Conservation (phyloP, 2,797 vertebrate species). For the Nyctalus aviator region DNA sequence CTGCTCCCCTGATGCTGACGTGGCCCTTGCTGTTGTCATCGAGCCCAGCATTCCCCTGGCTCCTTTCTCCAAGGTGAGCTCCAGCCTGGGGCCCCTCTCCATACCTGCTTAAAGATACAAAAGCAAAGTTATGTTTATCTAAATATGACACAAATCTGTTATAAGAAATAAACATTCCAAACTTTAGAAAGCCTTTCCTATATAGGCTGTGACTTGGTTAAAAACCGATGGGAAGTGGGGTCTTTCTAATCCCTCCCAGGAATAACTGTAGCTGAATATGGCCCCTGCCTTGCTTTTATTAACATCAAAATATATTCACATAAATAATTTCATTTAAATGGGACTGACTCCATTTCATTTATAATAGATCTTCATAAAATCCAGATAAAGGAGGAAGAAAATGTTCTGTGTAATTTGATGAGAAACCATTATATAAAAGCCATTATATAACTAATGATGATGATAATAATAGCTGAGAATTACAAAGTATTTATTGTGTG, state of each 20-base stretch:
- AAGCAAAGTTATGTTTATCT: neutral
- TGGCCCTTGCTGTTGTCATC: neutral
- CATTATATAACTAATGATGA: neutral
- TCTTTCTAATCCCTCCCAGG: neutral
- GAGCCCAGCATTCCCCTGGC: constrained; percentile 11
- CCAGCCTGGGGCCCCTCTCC: neutral
- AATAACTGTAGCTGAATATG: neutral
- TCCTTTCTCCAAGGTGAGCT: constrained; percentile 59
- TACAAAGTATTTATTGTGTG: neutral
- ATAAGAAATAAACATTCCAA: neutral
- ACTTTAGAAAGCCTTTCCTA: neutral
- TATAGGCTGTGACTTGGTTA: neutral
- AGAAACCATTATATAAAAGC: neutral
- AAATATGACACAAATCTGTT: neutral
- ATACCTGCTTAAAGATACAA: constrained; percentile 45
- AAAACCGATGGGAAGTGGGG: neutral
- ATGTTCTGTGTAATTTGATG: neutral
- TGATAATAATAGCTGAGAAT: neutral
- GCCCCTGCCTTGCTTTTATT: neutral
- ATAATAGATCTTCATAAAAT: neutral
- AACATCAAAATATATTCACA: neutral
- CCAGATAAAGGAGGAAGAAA: neutral
- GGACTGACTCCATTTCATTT: neutral
- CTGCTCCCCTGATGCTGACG: neutral
- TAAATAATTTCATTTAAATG: neutral